Evolutionary conservation across 2,113 vertebrate species (phyloP).

Genomic region (Vulpes ferrilata): DNA sequence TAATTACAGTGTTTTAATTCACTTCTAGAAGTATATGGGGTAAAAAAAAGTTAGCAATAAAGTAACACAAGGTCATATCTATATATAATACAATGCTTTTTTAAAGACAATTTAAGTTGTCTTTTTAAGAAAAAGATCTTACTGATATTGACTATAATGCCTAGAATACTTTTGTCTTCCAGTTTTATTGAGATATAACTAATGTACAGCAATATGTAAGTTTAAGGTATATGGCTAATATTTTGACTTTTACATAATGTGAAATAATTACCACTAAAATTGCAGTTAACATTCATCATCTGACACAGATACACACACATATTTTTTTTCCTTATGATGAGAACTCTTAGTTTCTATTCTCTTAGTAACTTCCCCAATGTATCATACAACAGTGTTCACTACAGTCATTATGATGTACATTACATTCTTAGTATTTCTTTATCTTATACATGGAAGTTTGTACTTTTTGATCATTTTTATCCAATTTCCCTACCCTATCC

Average conservation of each 20-base stretch:
- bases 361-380: too few relatives aligned
- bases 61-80: neutral
- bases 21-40: neutral
- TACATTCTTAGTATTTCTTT: too few relatives aligned
- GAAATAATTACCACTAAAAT: neutral
- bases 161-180: neutral
- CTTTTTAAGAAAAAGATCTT: neutral
- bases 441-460: neutral
- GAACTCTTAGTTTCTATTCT: neutral
- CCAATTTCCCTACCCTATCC: neutral
- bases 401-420: neutral
- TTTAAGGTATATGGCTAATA: neutral
- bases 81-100: neutral
- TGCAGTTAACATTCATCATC: neutral
- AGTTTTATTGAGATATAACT: neutral
- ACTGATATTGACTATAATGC: neutral
- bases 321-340: neutral
- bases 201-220: neutral
- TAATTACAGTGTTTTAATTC: neutral
- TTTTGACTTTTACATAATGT: neutral
- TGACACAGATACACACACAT: neutral
- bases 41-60: neutral
- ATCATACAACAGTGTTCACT: neutral
- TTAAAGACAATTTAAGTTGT: neutral
- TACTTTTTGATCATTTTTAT: neutral